Conservation (phyloP, 2,888 invertebrate species). For the Nudaria mundana region DNA sequence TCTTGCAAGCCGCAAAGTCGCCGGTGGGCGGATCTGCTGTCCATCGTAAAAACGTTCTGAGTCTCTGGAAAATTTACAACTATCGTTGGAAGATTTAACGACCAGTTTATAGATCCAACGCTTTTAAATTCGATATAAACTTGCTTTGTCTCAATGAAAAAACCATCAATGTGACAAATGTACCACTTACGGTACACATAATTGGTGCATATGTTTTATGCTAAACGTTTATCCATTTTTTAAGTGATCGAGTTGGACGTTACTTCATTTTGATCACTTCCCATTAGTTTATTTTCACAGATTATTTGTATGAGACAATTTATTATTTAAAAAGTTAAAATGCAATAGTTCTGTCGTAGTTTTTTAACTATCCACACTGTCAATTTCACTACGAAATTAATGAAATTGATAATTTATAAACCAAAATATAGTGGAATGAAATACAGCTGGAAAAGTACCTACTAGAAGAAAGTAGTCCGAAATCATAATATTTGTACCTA, state of each 20-base stretch:
- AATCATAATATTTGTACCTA: no score
- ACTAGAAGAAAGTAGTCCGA: no score
- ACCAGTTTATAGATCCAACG: slow-evolving; percentile 74
- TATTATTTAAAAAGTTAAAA: slow-evolving; percentile 5
- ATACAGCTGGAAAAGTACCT: no score
- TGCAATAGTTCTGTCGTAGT: slow-evolving; percentile 1
- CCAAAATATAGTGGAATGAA: no score
- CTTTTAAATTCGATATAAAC: slow-evolving; percentile 72
- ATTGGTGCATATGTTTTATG: slow-evolving; percentile 41
- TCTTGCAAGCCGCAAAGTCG: slow-evolving; percentile 61
- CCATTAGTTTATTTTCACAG: slow-evolving; percentile 8
- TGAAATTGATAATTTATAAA: no score
- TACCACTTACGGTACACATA: slow-evolving; percentile 43
- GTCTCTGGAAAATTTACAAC: slow-evolving; percentile 74
- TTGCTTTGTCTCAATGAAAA: slow-evolving; percentile 64
- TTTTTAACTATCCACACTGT: not conserved
- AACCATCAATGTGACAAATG: slow-evolving; percentile 52
- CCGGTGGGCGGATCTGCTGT: slow-evolving; percentile 68
- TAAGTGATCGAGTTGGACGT: slow-evolving; percentile 10
- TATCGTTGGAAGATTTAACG: slow-evolving; percentile 76
- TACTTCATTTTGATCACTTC: slow-evolving; percentile 5
- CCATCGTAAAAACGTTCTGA: slow-evolving; percentile 69
- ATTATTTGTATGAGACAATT: slow-evolving; percentile 7
- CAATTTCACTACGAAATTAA: not conserved
- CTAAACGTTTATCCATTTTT: slow-evolving; percentile 28